These are phyloP conservation scores for Drymodes brunneopygia DNA, from an alignment of 2,113 vertebrate species.

Conservation along the genomic window DNA sequence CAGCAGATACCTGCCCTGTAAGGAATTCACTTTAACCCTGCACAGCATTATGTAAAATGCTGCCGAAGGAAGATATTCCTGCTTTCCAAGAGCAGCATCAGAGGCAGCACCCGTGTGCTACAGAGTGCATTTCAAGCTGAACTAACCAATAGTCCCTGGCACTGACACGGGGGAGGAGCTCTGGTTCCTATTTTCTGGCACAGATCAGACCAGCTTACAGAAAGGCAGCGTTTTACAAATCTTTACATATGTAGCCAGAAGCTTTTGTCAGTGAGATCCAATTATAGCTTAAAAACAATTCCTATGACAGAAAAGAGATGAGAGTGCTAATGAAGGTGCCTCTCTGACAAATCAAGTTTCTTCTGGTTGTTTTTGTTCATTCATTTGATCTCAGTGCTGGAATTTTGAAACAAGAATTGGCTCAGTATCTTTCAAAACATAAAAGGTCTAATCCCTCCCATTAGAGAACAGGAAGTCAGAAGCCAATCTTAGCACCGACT, in stretches of 20 bases:
- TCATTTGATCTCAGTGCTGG: background rate
- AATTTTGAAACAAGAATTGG: slow-evolving; percentile 31
- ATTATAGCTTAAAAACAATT: slow-evolving; percentile 25
- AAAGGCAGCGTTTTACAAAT: slow-evolving; percentile 10
- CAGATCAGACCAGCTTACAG: background rate
- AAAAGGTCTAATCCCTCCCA: slow-evolving; percentile 19
- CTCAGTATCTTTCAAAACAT: background rate
- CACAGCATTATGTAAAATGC: background rate
- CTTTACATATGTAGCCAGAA: slow-evolving; percentile 34
- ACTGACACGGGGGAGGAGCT: slow-evolving; percentile 21
- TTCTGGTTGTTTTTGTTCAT: background rate
- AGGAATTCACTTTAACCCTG: background rate
- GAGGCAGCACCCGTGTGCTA: background rate
- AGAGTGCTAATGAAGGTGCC: background rate
- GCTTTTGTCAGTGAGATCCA: slow-evolving; percentile 18
- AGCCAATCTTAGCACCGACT: slow-evolving; percentile 22
- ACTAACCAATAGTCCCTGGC: background rate
- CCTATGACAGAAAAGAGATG: background rate
- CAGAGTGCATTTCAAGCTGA: background rate
- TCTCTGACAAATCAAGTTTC: slow-evolving; percentile 5
- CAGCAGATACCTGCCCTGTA: background rate
- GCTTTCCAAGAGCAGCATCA: background rate
- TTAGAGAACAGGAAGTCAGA: slow-evolving; percentile 34
- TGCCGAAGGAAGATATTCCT: background rate
- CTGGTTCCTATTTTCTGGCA: slow-evolving; percentile 35